Evolutionary conservation across 2,888 invertebrate species (phyloP), one percentile per base, ranked within the genome.

Genomic region (Gortyna flavago): DNA sequence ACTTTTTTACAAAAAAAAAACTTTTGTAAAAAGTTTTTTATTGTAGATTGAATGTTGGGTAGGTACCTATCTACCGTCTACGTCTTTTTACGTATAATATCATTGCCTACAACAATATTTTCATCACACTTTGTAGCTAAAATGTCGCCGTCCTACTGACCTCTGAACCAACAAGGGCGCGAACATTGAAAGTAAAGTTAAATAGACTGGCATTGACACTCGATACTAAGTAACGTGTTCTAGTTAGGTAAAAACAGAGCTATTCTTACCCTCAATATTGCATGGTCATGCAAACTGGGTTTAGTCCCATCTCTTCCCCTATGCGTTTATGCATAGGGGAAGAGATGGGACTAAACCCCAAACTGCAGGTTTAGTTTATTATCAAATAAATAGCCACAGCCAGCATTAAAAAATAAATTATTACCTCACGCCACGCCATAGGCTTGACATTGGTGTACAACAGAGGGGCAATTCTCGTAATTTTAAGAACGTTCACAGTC

Each of bases 171-270:
- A 32, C 41, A 64, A 54, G 21, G 54, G 32, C n/a, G 75, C 16
- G 25, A 4, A 38, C 4, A 25, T 25, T 38, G 48, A 78, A 78
- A 67, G 78, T 66, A 9, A 65, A 44, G 44, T 38, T 48, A 48
- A 66, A 76, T 77, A 77, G 0, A 59, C 35, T 25, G 41, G 4
- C 6, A n/a, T 64, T 41, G 32, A 16, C 25, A 65, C 13, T 62
- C n/a, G 25, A 18, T 44, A 77, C 76, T 77, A 25, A 76, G 35
- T 77, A 44, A 44, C 8, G 13, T n/a, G 54, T 29, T 65, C 35
- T 65, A 75, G 54, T 57, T 76, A 2, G 13, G 2, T 29, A 9
- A 21, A 61, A 61, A 11, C 25, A 38, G 59, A 61, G 21, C 44
- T 35, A 25, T 48, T 48, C 18, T n/a, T n/a, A n/a, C n/a, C n/a